Evolutionary conservation across 2,797 vertebrate species (phyloP), one percentile per base, ranked within the genome.

Genomic region (Alfaro cultratus): DNA sequence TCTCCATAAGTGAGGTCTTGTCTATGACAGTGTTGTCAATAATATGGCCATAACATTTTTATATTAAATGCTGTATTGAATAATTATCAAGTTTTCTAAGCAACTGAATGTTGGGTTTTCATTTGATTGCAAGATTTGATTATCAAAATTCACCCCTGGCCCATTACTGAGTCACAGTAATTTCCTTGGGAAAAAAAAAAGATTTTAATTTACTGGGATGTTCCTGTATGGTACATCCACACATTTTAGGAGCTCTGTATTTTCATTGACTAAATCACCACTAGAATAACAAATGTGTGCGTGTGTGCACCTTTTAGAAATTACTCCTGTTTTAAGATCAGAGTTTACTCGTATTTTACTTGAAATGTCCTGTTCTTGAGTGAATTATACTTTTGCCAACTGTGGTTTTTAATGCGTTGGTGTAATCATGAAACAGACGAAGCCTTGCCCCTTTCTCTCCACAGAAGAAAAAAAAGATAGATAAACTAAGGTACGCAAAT

Each of bases 351-450:
- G 23, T 75, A 78, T 77, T 83, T 76, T 21, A 62, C 23, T 21
- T 43, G 34, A 31, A 80, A 87, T 83, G 39, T 39, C 68, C 77
- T 75, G 77, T 84, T 86, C 80, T 86, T 80, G 64, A 64, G 60
- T 78, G 71, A 67, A 4, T 87, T 80, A 72, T 60, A 16, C 41
- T 29, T 29, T 85, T 75, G 49, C 43, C 53, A 34, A 57, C 10
- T 64, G 75, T 60, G 39, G 83, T 75, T 72, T 45, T 74, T 82
- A 87, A 79, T 75, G 74, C 81, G 57, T 68, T n/a, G 41, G 73
- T 74, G 67, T 75, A 81, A 68, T 81, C n/a, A 36, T 71, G 34
- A 31, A 47, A 36, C 75, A 76, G 43, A 78, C 12, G 45, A n/a
- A 9, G 18, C 39, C 60, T 2, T 67, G 34, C 41, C 46, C 60